These are phyloP conservation scores for Melikaiella ostensackeni DNA, from an alignment of 2,888 invertebrate species.

Conservation along the genomic window DNA sequence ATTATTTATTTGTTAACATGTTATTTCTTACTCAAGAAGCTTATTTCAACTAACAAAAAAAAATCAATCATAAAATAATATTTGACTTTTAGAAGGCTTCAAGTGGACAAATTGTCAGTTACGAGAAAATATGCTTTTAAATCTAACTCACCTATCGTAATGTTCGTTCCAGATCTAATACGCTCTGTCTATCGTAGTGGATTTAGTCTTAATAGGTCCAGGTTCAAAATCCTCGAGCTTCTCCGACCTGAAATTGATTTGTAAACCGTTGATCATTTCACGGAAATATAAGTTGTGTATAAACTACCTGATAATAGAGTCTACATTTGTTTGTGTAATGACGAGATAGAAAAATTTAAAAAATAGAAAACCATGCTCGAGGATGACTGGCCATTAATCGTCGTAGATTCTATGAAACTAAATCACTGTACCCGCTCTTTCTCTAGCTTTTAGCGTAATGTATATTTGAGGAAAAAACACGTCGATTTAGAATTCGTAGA, in stretches of 20 bases:
- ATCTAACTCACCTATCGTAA: constrained; percentile 47
- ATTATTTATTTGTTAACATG: not conserved
- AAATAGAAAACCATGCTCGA: constrained; percentile 52
- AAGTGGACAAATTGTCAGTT: constrained; percentile 14
- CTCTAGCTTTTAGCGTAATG: constrained; percentile 60
- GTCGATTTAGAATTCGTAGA: constrained; percentile 38
- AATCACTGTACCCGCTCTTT: constrained; percentile 60
- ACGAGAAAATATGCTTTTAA: constrained; percentile 24
- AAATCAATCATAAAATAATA: not conserved
- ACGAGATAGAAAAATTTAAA: constrained; percentile 38
- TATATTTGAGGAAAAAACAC: constrained; percentile 55
- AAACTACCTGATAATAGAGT: constrained; percentile 14
- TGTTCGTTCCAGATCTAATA: constrained; percentile 63
- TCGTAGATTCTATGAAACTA: constrained; percentile 55
- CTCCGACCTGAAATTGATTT: constrained; percentile 4
- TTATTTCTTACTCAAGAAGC: not conserved
- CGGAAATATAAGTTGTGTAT: not conserved
- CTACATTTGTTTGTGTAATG: not conserved
- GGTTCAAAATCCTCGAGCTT: constrained; percentile 57
- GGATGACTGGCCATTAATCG: constrained; percentile 60
- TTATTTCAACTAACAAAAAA: not conserved
- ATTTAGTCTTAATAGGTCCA: constrained; percentile 60
- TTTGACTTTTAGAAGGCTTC: not conserved
- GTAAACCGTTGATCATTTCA: not conserved
- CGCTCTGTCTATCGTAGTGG: constrained; percentile 64